Evolutionary conservation across 2,113 vertebrate genomes (phyloP), one percentile per base, ranked within the genome.

Genomic region (Planiliza haematocheilus): DNA sequence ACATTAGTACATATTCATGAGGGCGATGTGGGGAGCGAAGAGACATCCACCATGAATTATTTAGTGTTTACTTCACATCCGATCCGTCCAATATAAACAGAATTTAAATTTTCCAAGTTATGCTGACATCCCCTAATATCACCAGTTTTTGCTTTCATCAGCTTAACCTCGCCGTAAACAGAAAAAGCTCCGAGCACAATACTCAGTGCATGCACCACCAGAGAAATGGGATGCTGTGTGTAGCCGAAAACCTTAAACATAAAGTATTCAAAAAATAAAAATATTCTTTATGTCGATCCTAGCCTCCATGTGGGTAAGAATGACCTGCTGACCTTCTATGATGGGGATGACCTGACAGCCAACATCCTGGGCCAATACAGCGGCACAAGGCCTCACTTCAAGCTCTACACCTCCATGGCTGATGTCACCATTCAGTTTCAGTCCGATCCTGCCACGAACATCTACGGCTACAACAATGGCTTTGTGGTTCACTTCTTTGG

Each of bases 361-460:
- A 96, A 96, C 66, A 96, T 98, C 84, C 92, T 99, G 86, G 98
- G 97, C 20, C 98, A 99, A 72, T 99, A 97, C 92, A 95, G 96
- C 0, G 95, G 97, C 0, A 86, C 94, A 0, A 94, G 86, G 0
- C 87, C 93, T 30, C 96, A 93, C 70, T 98, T 98, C 91, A 97
- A 96, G 88, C 95, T 99, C 79, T 99, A 94, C 9, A 97, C 97
- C 2, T 97, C 98, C 83, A 96, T 94, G 51, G 96, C 96, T 0
- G 98, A 99, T 0, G 95, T 98, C 91, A 99, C 97, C 0, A 89
- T 99, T 77, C 98, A 99, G 91, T 99, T 99, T 89, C 98, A 98
- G 90, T 98, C 98, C 0, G 98, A 99, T 70, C 98, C 98, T 0
- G 98, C 97, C 0, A 93, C 96, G 0, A 94, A 95, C 0, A 91